Conservation (phyloP, 2,113 vertebrate species). For the Bucco capensis region DNA sequence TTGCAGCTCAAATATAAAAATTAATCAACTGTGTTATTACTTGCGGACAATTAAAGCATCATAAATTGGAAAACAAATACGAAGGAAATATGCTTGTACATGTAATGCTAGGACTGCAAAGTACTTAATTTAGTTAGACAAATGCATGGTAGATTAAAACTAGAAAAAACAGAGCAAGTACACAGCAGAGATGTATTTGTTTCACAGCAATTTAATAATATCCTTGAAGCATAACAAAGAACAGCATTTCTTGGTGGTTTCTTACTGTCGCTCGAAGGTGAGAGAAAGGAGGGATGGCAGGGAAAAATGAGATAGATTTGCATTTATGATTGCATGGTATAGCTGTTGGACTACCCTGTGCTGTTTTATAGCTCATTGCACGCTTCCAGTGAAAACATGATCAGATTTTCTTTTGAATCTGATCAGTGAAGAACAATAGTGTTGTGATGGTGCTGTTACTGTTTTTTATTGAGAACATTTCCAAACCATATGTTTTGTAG, state of each 20-base stretch:
- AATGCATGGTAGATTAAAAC: conserved; percentile 10
- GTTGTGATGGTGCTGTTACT: not conserved
- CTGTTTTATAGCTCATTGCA: not conserved
- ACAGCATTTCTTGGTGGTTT: not conserved
- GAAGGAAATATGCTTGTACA: not conserved
- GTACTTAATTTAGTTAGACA: conserved; percentile 26
- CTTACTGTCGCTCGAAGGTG: not conserved
- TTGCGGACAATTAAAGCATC: conserved; percentile 43
- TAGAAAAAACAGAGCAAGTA: not conserved
- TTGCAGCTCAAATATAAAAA: conserved; percentile 45
- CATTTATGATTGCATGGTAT: not conserved
- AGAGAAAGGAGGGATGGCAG: not conserved
- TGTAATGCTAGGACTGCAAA: not conserved
- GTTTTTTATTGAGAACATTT: not conserved
- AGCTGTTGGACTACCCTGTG: not conserved
- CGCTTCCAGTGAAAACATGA: not conserved
- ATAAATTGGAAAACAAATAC: conserved; percentile 11
- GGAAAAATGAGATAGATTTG: not conserved
- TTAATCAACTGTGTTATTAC: conserved; percentile 53
- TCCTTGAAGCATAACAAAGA: not conserved
- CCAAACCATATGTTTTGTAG: not conserved
- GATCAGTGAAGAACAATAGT: not conserved
- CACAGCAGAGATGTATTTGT: not conserved
- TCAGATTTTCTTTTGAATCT: not conserved
- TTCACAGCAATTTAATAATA: not conserved